Evolutionary conservation across 92 coral and sea anemone species (phyloP).

Genomic region (Parazoanthus swiftii): DNA sequence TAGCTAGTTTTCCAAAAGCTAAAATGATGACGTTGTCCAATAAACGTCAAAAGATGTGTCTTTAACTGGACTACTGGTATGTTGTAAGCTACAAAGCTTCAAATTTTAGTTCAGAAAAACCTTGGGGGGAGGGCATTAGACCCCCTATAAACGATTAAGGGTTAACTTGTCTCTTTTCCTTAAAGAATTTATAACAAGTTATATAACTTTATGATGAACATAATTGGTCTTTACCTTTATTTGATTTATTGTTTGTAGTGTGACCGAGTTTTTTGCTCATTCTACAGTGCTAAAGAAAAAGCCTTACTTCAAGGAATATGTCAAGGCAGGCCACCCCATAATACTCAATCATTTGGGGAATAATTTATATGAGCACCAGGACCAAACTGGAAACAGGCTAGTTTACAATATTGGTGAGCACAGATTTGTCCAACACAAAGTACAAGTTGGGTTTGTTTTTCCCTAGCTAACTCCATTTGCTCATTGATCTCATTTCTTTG

Average conservation of each 20-base stretch:
- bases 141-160: no score
- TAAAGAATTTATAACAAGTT: no score
- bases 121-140: no score
- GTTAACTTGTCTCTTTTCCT: no score
- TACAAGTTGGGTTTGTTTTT: no score
- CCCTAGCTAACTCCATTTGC: neutral
- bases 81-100: no score
- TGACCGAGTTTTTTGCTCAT: neutral
- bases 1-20: no score
- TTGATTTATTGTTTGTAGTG: neutral
- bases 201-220: no score
- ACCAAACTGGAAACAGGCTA: constrained; percentile 51
- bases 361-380: constrained; percentile 52
- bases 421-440: neutral
- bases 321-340: constrained; percentile 46
- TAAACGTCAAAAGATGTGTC: no score
- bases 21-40: no score
- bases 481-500: neutral
- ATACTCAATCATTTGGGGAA: constrained; percentile 58
- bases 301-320: constrained; percentile 11
- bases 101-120: no score
- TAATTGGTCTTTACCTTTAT: neutral
- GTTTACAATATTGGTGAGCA: constrained; percentile 56
- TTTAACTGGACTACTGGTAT: no score
- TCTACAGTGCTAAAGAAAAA: neutral